Evolutionary conservation across 2,797 vertebrate genomes (phyloP).

Genomic region (Rhincodon typus): DNA sequence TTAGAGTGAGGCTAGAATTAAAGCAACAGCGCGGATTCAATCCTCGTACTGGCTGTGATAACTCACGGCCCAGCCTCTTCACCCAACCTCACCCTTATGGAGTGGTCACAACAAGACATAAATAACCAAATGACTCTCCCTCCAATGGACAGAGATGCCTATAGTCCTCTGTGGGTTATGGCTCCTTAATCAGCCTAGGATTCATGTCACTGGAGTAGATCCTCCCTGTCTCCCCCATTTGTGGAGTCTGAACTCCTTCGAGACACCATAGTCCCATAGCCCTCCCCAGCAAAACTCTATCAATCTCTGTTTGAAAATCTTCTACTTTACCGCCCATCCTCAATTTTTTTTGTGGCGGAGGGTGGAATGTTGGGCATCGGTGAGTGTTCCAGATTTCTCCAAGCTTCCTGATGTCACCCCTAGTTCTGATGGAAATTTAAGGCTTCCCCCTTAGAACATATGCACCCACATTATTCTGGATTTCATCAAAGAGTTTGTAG

Average conservation of each 20-base stretch:
- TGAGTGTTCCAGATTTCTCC: not conserved
- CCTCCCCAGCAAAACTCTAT: not conserved
- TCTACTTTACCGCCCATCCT: not conserved
- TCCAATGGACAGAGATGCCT: too few species aligned
- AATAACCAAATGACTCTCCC: too few species aligned
- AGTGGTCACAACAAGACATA: too few species aligned
- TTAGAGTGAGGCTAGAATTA: too few species aligned
- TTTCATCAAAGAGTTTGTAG: not conserved
- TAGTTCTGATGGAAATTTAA: not conserved
- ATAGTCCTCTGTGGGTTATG: too few species aligned
- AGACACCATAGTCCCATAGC: not conserved
- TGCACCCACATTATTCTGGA: not conserved
- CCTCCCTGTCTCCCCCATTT: not conserved
- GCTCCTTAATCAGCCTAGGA: too few species aligned
- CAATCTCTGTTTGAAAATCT: not conserved
- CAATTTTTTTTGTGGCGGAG: not conserved
- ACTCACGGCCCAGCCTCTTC: too few species aligned
- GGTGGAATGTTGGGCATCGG: not conserved
- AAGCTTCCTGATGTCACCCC: not conserved
- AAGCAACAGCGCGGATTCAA: too few species aligned
- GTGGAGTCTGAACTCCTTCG: not conserved
- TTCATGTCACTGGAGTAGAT: not conserved
- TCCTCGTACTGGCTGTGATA: too few species aligned
- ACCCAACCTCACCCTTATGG: too few species aligned
- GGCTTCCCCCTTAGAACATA: not conserved